A percentile compares a stretch with the other conserved stretches of the same genome.
Evolutionary conservation across 2,797 vertebrate species (phyloP).

Genomic region (Epinephelus awoara): DNA sequence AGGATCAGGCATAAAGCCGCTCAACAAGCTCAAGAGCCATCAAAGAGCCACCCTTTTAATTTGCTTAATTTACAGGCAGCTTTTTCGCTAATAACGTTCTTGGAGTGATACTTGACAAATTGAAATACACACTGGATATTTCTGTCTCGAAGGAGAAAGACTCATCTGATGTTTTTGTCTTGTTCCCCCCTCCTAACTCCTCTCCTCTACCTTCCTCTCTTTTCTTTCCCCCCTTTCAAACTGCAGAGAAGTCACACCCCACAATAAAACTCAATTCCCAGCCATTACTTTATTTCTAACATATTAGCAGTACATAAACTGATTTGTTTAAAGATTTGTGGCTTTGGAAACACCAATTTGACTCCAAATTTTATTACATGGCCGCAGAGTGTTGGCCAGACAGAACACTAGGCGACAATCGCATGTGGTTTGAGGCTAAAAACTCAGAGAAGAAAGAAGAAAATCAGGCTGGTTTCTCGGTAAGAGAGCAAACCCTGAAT

Average conservation of each 20-base stretch:
- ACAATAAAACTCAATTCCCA: slow-evolving; percentile 69
- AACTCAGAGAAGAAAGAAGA: slow-evolving; percentile 18
- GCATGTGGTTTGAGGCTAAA: slow-evolving; percentile 77
- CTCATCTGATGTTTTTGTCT: slow-evolving; percentile 51
- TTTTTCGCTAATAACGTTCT: slow-evolving; percentile 80
- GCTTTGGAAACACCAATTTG: slow-evolving; percentile 78
- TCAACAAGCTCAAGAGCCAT: slow-evolving; percentile 82
- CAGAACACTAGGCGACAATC: slow-evolving; percentile 73
- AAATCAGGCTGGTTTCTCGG: slow-evolving; percentile 52
- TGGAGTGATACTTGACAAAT: slow-evolving; percentile 86
- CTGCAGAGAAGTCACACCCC: slow-evolving; percentile 65
- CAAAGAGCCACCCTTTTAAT: slow-evolving; percentile 81
- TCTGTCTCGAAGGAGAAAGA: slow-evolving; percentile 72
- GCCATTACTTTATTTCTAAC: slow-evolving; percentile 73
- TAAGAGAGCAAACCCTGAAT: slow-evolving; percentile 41
- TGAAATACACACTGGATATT: slow-evolving; percentile 78
- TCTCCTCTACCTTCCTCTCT: neutral
- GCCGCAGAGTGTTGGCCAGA: slow-evolving; percentile 71
- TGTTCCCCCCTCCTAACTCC: slow-evolving; percentile 1
- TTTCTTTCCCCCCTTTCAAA: neutral
- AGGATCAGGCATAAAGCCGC: slow-evolving; percentile 80
- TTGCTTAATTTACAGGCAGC: slow-evolving; percentile 83
- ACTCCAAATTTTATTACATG: slow-evolving; percentile 79
- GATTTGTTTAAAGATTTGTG: slow-evolving; percentile 86
- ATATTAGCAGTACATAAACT: slow-evolving; percentile 87